phyloP scores from a whole-genome alignment of 2,797 vertebrate species.

The Mus spretus region DNA sequence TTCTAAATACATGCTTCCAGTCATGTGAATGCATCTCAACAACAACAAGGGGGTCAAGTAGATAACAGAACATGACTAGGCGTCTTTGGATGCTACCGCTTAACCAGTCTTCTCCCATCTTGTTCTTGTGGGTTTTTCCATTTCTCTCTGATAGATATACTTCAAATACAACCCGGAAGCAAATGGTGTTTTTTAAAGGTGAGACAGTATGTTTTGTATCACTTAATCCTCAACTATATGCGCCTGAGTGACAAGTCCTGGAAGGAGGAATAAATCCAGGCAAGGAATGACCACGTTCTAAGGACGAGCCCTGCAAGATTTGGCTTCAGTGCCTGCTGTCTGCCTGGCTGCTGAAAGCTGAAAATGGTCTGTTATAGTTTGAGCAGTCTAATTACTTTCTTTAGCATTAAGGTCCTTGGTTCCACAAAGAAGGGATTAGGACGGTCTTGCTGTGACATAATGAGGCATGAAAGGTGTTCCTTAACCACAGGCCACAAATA shows the following conservation, averaged over 20 bases:
- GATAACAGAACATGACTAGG: neutral
- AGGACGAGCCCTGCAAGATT: no score
- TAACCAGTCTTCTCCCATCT: neutral
- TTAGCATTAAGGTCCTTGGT: neutral
- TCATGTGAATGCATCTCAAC: neutral
- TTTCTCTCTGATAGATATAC: neutral
- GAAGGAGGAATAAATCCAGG: neutral
- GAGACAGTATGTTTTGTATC: neutral
- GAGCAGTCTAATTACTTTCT: neutral
- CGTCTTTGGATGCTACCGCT: neutral
- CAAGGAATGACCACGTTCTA: neutral
- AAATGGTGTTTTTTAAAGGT: neutral
- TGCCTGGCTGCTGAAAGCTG: neutral
- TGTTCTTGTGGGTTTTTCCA: neutral
- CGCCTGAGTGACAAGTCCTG: neutral
- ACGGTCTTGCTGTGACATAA: neutral
- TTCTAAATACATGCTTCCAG: neutral
- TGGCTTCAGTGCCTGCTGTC: neutral
- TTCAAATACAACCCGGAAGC: slow-evolving; percentile 35
- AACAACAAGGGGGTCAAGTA: neutral
- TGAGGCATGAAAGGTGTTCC: neutral
- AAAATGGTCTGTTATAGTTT: neutral
- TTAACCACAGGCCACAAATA: neutral
- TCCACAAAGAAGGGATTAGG: neutral
- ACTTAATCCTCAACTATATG: neutral